phyloP scores from a whole-genome alignment of 2,113 vertebrate genomes.

The Perognathus longimembris region DNA sequence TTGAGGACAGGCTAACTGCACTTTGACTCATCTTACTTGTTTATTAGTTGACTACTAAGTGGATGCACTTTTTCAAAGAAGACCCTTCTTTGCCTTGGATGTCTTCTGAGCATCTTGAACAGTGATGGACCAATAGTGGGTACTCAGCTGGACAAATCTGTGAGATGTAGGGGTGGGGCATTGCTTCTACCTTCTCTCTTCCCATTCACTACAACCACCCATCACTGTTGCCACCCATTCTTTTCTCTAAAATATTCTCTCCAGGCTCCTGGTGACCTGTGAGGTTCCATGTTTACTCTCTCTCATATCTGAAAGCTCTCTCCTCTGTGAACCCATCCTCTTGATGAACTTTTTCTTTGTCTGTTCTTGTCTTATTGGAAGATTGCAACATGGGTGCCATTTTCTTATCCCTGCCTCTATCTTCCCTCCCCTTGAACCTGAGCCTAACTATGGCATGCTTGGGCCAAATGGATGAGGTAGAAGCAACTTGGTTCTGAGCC shows the following conservation, averaged over 20 bases:
- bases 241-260: not conserved
- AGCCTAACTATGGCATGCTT: not conserved
- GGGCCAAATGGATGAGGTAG: not conserved
- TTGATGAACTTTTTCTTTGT: not conserved
- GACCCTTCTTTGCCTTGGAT: not conserved
- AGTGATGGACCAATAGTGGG: not conserved
- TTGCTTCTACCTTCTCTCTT: not conserved
- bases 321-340: not conserved
- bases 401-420: not conserved
- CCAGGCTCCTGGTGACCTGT: not conserved
- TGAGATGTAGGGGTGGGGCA: not conserved
- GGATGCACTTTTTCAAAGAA: not conserved
- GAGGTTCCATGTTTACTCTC: not conserved
- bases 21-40: not conserved
- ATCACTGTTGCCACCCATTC: not conserved
- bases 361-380: not conserved
- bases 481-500: not conserved
- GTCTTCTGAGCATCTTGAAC: not conserved
- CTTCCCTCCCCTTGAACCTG: not conserved
- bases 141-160: not conserved
- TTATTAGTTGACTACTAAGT: not conserved
- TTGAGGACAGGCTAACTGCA: not conserved
- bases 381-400: not conserved
- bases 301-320: not conserved
- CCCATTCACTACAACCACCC: not conserved